A percentile compares a stretch with the other conserved stretches of the same genome.
Evolutionary conservation across 2,113 vertebrate genomes (phyloP).

Genomic region (Okapia johnstoni): DNA sequence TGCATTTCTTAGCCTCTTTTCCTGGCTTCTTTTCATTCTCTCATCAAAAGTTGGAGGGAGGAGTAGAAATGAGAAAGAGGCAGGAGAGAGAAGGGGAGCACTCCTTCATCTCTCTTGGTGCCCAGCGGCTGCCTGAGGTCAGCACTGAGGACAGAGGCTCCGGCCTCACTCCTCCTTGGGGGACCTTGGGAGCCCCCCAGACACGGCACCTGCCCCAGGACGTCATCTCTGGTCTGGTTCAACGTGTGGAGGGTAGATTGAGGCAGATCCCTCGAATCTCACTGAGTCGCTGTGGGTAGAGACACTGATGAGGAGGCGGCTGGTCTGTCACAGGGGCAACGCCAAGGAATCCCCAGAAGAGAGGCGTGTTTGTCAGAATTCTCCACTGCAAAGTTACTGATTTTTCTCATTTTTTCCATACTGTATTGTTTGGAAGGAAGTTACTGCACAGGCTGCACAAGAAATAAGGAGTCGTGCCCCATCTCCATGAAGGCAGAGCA

Average conservation of each 20-base stretch:
- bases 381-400: background rate
- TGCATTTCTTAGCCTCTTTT: background rate
- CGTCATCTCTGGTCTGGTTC: background rate
- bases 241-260: background rate
- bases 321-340: accelerated
- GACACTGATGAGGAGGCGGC: background rate
- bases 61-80: background rate
- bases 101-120: background rate
- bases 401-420: background rate
- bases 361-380: background rate
- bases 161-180: background rate
- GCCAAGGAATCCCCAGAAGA: background rate
- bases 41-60: background rate
- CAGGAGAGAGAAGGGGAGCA: background rate
- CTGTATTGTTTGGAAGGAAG: background rate
- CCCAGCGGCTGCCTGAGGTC: background rate
- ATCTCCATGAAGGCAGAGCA: background rate
- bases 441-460: background rate
- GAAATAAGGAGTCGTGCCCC: background rate
- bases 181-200: background rate
- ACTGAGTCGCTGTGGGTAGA: accelerated
- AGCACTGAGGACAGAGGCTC: background rate
- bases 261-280: background rate
- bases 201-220: background rate
- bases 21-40: background rate